These are phyloP conservation scores for Coracopsis vasa DNA, from an alignment of 2,113 vertebrate species.

Conservation along the genomic window DNA sequence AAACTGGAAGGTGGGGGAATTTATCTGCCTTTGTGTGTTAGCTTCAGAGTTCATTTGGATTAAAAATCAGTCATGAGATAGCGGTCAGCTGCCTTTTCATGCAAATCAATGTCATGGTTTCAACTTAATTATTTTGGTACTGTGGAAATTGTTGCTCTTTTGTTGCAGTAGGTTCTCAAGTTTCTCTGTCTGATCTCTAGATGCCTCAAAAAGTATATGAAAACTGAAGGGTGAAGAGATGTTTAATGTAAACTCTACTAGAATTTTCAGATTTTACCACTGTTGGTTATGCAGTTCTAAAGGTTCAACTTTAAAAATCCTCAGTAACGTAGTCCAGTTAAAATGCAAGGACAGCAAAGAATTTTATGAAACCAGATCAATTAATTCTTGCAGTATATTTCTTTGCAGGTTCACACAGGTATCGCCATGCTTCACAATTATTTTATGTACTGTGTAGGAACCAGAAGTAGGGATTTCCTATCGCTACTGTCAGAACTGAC, in stretches of 20 bases:
- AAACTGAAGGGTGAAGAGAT: neutral
- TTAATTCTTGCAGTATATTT: neutral
- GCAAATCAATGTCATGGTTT: conserved; percentile 15
- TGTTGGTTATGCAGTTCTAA: neutral
- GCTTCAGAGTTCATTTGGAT: conserved; percentile 23
- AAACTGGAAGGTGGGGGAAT: neutral
- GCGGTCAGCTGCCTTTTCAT: conserved; percentile 50
- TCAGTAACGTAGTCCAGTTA: neutral
- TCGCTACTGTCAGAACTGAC: neutral
- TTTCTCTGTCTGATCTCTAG: conserved; percentile 34
- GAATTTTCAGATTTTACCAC: neutral
- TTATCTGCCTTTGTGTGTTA: conserved; percentile 6
- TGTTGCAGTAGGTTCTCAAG: conserved; percentile 31
- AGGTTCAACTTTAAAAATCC: neutral
- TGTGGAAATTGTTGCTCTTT: conserved; percentile 26
- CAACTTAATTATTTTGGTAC: neutral
- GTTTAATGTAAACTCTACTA: neutral
- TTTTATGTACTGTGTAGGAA: neutral
- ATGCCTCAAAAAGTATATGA: neutral
- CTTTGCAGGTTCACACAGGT: neutral
- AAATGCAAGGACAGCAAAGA: neutral
- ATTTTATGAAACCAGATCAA: neutral
- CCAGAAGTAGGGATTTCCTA: neutral
- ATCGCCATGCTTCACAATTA: neutral
- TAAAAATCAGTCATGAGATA: conserved; percentile 40